A percentile compares a stretch with the other conserved stretches of the same genome.
phyloP scores from a whole-genome alignment of 1,140 invertebrate species.

The Cephus cinctus region DNA sequence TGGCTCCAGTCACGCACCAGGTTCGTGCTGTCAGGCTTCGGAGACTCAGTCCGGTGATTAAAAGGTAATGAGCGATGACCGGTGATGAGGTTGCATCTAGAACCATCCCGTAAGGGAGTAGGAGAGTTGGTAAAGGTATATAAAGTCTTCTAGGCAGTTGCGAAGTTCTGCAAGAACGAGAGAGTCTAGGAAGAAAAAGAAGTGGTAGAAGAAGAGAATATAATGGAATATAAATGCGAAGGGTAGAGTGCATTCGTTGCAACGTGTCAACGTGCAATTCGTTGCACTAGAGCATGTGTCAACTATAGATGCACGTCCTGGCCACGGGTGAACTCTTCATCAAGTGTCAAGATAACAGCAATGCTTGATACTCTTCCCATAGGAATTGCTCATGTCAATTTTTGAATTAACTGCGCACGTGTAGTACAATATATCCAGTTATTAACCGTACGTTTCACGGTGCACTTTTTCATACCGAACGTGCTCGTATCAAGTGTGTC shows the following conservation, averaged over 20 bases:
- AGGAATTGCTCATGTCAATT: no score
- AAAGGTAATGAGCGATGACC: constrained; percentile 34
- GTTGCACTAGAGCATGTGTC: no score
- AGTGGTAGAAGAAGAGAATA: neutral
- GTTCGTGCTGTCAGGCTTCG: constrained; percentile 15
- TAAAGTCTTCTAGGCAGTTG: constrained; percentile 17
- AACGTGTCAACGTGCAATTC: no score
- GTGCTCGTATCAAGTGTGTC: no score
- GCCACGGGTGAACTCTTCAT: no score
- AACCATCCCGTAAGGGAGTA: constrained; percentile 14
- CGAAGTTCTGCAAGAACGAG: neutral
- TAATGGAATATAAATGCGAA: constrained; percentile 29
- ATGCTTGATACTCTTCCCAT: no score
- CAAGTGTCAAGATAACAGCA: no score
- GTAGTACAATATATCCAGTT: no score
- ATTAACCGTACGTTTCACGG: no score
- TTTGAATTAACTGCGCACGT: no score
- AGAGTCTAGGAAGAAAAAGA: neutral
- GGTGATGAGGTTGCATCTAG: constrained; percentile 15
- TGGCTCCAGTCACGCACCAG: constrained; percentile 26
- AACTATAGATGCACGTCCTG: no score
- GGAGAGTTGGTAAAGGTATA: constrained; percentile 20
- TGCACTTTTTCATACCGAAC: no score
- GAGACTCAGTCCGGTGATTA: constrained; percentile 34
- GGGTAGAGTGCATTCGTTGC: neutral